Percentiles rank a stretch among this genome's conserved stretches.
Conservation (phyloP, 2,113 vertebrate species). For the Pangasianodon gigas region DNA sequence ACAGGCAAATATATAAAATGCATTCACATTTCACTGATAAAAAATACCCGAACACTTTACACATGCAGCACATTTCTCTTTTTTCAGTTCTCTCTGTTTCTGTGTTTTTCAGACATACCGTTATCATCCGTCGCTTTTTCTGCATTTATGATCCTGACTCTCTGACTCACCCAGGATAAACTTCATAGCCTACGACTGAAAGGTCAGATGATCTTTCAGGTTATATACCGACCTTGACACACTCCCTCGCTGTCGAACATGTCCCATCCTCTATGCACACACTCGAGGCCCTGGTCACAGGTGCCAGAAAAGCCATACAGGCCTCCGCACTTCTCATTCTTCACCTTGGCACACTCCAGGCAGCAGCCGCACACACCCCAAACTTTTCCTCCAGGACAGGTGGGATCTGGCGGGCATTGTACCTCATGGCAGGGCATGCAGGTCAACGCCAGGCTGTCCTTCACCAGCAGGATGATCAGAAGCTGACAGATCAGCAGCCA, state of each 20-base stretch:
- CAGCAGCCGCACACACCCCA: background rate
- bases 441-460: background rate
- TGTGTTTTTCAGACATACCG: too few relatives aligned
- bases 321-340: background rate
- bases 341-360: slow-evolving; percentile 2
- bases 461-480: background rate
- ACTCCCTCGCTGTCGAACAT: background rate
- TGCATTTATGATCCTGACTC: too few relatives aligned
- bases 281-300: slow-evolving; percentile 11
- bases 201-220: too few relatives aligned
- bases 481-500: background rate
- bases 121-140: too few relatives aligned
- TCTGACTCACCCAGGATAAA: background rate
- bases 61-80: too few relatives aligned
- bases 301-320: background rate
- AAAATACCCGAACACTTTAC: too few relatives aligned
- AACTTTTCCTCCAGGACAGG: background rate
- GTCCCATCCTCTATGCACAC: background rate
- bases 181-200: too few relatives aligned
- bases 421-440: background rate
- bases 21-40: too few relatives aligned
- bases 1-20: too few relatives aligned
- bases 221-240: slow-evolving; percentile 7
- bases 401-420: background rate
- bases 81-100: too few relatives aligned